Evolutionary conservation across 2,888 invertebrate species (phyloP), one percentile per base, ranked within the genome.

Genomic region (Drosophila diplacantha): DNA sequence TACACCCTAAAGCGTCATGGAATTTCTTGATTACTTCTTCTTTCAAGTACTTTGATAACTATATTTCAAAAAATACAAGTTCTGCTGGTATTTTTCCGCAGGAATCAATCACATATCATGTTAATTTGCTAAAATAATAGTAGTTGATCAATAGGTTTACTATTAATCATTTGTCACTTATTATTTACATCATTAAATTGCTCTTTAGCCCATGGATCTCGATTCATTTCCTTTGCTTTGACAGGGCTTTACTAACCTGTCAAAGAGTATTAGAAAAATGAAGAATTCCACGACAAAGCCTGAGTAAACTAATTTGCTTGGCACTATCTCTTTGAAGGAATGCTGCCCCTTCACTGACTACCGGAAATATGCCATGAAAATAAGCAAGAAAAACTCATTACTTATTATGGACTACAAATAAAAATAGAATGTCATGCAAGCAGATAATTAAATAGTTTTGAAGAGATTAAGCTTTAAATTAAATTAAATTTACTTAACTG

Each of bases 261-360:
- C 44, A 29, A 1, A 14, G 18, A 8, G 29, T 31, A 29, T 29
- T 44, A 29, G 18, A 3, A 18, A 29, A 44, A 29, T 18, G 29
- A 44, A 29, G 44, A 44, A 29, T 18, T 44, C 14, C 44, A 14
- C 3, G 14, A 29, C 18, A 29, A 29, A 44, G 29, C 18, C 12
- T 44, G 18, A 44, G 29, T 14, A 44, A 44, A 44, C 41, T 31
- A 18, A 46, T 46, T 46, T 9, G 44, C 31, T 20, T 46, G 44
- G 31, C 44, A 46, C 31, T 31, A 46, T 46, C 44, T 46, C 14
- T 31, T 20, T 46, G 14, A 46, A 46, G 44, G 44, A 46, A 46
- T 46, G 18, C 31, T 31, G 29, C 18, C 44, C 20, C 20, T 31
- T 46, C 44, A 31, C 8, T 31, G 44, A 20, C 18, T 9, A 31